Evolutionary conservation across 2,888 invertebrate genomes (phyloP).

Genomic region (Embidobia sp.): DNA sequence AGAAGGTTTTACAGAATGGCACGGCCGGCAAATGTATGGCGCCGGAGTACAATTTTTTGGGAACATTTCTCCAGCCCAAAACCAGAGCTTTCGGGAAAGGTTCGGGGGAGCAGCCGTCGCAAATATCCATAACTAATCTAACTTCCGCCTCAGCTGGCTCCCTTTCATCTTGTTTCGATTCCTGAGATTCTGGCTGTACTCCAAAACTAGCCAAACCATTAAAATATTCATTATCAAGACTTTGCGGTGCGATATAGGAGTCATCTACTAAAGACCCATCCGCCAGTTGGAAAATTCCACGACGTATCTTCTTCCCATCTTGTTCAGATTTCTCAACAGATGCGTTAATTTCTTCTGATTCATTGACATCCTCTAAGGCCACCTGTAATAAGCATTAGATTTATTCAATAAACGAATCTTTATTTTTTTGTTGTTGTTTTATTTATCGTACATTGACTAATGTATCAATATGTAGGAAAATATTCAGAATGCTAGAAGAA

Average conservation of each 20-base stretch:
- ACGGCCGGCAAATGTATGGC: slow-evolving; percentile 87
- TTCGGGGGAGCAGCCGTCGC: slow-evolving; percentile 88
- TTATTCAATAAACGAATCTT: too few relatives aligned
- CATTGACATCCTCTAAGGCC: too few relatives aligned
- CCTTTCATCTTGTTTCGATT: slow-evolving; percentile 85
- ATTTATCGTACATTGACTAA: too few relatives aligned
- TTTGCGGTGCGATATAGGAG: slow-evolving; percentile 81
- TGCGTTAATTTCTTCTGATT: neutral
- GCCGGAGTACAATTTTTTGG: slow-evolving; percentile 89
- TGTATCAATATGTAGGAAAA: too few relatives aligned
- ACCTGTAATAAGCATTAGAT: too few relatives aligned
- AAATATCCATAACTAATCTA: slow-evolving; percentile 89
- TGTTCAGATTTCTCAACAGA: neutral
- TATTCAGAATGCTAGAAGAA: too few relatives aligned
- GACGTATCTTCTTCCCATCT: slow-evolving; percentile 84
- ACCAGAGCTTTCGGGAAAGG: slow-evolving; percentile 91
- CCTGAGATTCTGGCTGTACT: slow-evolving; percentile 70
- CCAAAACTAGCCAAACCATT: slow-evolving; percentile 88
- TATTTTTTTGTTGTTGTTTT: too few relatives aligned
- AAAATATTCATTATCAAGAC: slow-evolving; percentile 83
- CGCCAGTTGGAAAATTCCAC: slow-evolving; percentile 85
- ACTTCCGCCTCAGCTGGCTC: slow-evolving; percentile 93
- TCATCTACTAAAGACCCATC: slow-evolving; percentile 88
- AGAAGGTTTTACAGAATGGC: slow-evolving; percentile 86
- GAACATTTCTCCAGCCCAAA: slow-evolving; percentile 88